Evolutionary conservation across 2,888 invertebrate species (phyloP).

Genomic region (Sminthurinus aureus): DNA sequence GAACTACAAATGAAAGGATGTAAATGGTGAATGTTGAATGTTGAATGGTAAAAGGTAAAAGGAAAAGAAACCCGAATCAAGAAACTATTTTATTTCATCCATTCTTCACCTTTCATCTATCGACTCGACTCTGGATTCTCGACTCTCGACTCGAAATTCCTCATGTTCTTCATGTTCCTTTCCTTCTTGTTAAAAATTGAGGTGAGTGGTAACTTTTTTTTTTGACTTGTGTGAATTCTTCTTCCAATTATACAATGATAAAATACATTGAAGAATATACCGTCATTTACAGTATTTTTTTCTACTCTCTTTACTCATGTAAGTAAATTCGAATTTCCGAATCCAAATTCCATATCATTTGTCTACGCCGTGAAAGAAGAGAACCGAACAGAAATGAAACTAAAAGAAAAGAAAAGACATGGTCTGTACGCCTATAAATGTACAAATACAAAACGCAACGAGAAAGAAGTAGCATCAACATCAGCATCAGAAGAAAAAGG

Average conservation of each 20-base stretch:
- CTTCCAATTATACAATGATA: too few relatives aligned
- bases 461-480: too few relatives aligned
- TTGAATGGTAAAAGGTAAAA: neutral
- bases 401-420: too few relatives aligned
- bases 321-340: neutral
- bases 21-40: too few relatives aligned
- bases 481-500: neutral
- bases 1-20: neutral
- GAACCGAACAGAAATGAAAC: too few relatives aligned
- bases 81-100: neutral
- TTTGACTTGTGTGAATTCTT: too few relatives aligned
- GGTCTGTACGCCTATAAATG: neutral
- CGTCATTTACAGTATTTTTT: too few relatives aligned
- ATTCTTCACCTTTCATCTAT: neutral
- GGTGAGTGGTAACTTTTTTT: too few relatives aligned
- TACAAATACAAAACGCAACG: neutral
- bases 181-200: neutral
- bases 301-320: neutral
- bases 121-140: neutral
- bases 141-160: neutral
- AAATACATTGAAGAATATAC: neutral
- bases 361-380: too few relatives aligned
- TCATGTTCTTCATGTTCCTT: neutral
- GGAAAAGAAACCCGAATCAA: neutral
- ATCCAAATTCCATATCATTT: neutral